Percentiles rank a stretch among this genome's conserved stretches.
phyloP scores from a whole-genome alignment of 2,797 vertebrate species.

The Melanotaenia nigrans region DNA sequence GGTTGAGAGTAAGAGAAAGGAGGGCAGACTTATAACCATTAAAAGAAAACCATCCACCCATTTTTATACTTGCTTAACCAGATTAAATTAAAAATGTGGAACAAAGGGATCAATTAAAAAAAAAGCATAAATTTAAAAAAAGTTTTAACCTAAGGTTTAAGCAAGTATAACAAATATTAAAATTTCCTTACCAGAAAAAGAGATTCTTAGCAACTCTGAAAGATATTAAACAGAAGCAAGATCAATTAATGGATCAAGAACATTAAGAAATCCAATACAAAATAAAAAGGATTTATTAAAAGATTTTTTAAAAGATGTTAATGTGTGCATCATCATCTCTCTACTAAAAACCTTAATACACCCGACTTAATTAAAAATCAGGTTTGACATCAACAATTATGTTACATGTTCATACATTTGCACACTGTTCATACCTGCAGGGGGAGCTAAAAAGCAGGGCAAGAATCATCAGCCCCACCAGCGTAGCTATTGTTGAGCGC shows the following conservation, averaged over 20 bases:
- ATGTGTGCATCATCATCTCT: background rate
- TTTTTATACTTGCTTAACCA: no score
- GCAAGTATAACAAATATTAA: background rate
- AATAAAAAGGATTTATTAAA: background rate
- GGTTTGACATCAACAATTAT: background rate
- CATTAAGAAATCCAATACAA: slow-evolving; percentile 2
- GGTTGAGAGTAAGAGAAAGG: slow-evolving; percentile 18
- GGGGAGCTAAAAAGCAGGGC: slow-evolving; percentile 88
- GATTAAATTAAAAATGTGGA: background rate
- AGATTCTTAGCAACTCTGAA: slow-evolving; percentile 64
- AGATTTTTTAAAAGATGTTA: background rate
- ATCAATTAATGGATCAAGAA: slow-evolving; percentile 11
- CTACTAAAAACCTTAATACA: background rate
- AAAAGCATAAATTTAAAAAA: background rate
- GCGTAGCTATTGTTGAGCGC: slow-evolving; percentile 90
- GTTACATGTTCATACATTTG: background rate
- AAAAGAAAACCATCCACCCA: background rate
- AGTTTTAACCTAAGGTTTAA: slow-evolving; percentile 8
- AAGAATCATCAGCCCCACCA: slow-evolving; percentile 87
- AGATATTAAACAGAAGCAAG: slow-evolving; percentile 46
- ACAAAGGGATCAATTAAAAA: background rate
- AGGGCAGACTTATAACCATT: background rate
- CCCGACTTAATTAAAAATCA: background rate
- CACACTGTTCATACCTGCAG: slow-evolving; percentile 73
- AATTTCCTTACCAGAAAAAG: slow-evolving; percentile 65